Conservation (phyloP, 2,888 invertebrate species). For the Pollenia amentaria region DNA sequence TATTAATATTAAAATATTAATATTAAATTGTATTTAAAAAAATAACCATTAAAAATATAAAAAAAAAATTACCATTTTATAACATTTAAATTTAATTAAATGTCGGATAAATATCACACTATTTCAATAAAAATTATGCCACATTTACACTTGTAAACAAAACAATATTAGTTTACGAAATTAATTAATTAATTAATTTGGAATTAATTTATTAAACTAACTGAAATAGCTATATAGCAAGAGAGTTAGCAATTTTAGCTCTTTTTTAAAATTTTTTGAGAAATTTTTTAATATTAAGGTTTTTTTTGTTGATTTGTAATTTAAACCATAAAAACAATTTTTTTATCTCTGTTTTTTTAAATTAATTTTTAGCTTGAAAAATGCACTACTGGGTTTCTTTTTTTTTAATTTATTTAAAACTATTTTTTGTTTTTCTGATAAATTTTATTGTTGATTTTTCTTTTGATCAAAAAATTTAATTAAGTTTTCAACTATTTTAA, state of each 20-base stretch:
- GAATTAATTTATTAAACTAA: not conserved
- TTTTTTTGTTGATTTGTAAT: no score
- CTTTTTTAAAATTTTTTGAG: not conserved
- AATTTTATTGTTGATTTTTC: slow-evolving; percentile 31
- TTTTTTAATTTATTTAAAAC: slow-evolving; percentile 20
- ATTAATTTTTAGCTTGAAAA: not conserved
- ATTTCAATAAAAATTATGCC: slow-evolving; percentile 45
- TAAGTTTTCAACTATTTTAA: slow-evolving; percentile 75
- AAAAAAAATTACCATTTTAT: slow-evolving; percentile 46
- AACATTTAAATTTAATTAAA: slow-evolving; percentile 47
- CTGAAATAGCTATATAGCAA: not conserved
- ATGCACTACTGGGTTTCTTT: slow-evolving; percentile 2
- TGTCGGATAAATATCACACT: slow-evolving; percentile 48
- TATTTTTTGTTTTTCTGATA: slow-evolving; percentile 68
- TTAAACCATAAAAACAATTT: not conserved
- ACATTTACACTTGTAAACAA: slow-evolving; percentile 30
- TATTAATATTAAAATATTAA: no score
- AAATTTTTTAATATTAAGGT: no score
- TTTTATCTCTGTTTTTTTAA: not conserved
- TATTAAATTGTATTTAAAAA: slow-evolving; percentile 10
- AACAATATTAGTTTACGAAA: slow-evolving; percentile 15
- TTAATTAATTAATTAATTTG: slow-evolving; percentile 11
- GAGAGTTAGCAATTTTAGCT: not conserved
- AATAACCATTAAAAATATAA: not conserved
- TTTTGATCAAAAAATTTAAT: slow-evolving; percentile 58